Evolutionary conservation across 2,888 invertebrate species (phyloP).

Genomic region (Pristionchus arcanus): DNA sequence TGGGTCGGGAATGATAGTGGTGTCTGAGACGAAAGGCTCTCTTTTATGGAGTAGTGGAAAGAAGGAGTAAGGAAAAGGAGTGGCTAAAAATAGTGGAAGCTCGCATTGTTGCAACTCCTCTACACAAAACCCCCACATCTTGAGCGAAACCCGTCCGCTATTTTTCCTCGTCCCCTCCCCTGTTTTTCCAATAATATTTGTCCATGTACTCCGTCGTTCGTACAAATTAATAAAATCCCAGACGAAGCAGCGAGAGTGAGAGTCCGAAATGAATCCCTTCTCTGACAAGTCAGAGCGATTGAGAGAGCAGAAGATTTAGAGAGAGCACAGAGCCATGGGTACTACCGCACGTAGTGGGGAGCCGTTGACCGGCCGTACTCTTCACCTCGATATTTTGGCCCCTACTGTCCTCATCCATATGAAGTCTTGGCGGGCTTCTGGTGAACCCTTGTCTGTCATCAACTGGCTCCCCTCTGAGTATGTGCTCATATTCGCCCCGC

Average conservation of each 20-base stretch:
- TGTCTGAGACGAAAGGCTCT: no score
- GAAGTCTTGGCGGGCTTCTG: background rate
- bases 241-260: background rate
- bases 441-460: background rate
- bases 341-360: background rate
- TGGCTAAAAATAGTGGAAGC: background rate
- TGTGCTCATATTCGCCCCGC: background rate
- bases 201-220: slow-evolving; percentile 15
- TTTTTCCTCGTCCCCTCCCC: background rate
- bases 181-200: slow-evolving; percentile 26
- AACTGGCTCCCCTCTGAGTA: background rate
- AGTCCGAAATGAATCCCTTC: background rate
- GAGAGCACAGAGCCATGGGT: background rate
- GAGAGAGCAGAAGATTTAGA: background rate
- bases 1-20: background rate
- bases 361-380: background rate
- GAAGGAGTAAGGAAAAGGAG: background rate
- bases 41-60: background rate
- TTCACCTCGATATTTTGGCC: background rate
- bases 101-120: background rate
- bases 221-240: slow-evolving; percentile 39
- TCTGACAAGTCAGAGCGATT: background rate
- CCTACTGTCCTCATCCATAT: background rate
- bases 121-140: background rate
- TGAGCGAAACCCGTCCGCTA: background rate